Percentiles rank a stretch among this genome's conserved stretches.
Conservation (phyloP, 2,113 vertebrate species). For the Cyprinodon variegatus region DNA sequence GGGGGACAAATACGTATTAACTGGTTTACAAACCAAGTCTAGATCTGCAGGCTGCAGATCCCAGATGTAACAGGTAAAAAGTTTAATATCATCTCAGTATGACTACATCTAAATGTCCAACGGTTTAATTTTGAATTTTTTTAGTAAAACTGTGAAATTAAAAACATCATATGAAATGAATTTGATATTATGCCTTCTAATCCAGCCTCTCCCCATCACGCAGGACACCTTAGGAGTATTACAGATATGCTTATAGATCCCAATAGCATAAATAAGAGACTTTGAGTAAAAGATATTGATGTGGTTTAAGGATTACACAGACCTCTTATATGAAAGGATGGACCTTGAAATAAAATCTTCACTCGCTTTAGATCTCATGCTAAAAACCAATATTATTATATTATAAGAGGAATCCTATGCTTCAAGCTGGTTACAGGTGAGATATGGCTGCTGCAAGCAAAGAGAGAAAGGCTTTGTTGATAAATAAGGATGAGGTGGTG, state of each 20-base stretch:
- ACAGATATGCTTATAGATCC: neutral
- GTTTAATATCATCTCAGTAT: too few relatives aligned
- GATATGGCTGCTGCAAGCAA: neutral
- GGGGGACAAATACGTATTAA: too few relatives aligned
- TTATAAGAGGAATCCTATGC: neutral
- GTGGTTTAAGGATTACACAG: neutral
- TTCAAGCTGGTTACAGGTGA: neutral
- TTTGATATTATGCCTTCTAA: too few relatives aligned
- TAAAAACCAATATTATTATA: neutral
- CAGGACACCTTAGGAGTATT: neutral
- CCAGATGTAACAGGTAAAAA: too few relatives aligned
- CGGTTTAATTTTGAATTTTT: too few relatives aligned
- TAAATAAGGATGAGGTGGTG: too few relatives aligned
- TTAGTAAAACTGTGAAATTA: too few relatives aligned
- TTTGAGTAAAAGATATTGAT: neutral
- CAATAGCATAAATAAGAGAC: neutral
- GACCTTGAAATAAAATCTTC: neutral
- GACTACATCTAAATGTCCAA: too few relatives aligned
- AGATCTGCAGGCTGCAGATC: too few relatives aligned
- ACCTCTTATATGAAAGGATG: neutral
- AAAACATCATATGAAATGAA: too few relatives aligned
- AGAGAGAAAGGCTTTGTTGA: too few relatives aligned
- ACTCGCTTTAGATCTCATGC: neutral
- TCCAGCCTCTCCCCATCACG: neutral
- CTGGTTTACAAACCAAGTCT: too few relatives aligned